phyloP scores from a whole-genome alignment of 2,113 vertebrate genomes.

The Leptobrachium ailaonicum region DNA sequence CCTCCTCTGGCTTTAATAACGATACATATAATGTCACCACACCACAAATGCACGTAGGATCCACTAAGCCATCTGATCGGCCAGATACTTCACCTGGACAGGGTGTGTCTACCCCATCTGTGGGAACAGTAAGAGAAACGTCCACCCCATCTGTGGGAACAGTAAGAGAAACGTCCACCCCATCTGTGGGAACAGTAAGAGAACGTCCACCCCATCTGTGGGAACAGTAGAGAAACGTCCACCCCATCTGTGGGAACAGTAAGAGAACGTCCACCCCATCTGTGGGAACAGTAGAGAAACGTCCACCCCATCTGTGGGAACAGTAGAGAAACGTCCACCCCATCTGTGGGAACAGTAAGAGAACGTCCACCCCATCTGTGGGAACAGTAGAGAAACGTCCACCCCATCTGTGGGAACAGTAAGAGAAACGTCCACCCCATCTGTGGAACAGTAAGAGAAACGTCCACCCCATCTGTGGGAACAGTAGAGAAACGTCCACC shows the following conservation, averaged over 20 bases:
- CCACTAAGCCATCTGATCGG: background rate
- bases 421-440: background rate
- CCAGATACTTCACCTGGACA: slow-evolving; percentile 1
- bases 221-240: background rate
- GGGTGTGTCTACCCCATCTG: background rate
- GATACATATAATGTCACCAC: slow-evolving; percentile 9
- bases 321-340: too few relatives aligned
- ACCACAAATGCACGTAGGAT: slow-evolving; percentile 11
- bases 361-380: background rate
- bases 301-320: background rate
- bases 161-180: background rate
- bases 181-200: background rate
- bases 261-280: background rate
- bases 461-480: background rate
- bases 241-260: background rate
- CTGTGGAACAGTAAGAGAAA: background rate
- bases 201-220: background rate
- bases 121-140: background rate
- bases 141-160: background rate
- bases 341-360: too few relatives aligned
- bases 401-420: background rate
- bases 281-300: background rate
- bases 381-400: background rate
- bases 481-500: background rate
- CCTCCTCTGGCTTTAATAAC: background rate